These are phyloP conservation scores for Thysanoteuthis rhombus DNA, from an alignment of 2,888 invertebrate genomes.

Conservation along the genomic window DNA sequence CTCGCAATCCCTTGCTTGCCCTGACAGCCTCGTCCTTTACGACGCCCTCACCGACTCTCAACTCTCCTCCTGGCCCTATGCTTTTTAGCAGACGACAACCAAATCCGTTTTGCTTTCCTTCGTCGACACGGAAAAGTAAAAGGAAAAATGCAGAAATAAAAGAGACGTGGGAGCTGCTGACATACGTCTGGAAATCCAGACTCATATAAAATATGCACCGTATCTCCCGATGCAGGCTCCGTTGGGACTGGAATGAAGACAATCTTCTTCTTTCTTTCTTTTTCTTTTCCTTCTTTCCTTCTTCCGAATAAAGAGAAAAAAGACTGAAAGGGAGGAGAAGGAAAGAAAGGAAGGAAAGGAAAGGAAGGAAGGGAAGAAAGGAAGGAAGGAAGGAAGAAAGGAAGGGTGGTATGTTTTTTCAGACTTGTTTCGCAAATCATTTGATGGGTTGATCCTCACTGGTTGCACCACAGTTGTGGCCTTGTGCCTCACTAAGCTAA, in stretches of 20 bases:
- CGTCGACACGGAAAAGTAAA: not conserved
- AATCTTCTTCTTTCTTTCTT: not conserved
- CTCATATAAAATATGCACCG: not conserved
- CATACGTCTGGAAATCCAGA: not conserved
- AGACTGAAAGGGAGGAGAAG: too few species aligned
- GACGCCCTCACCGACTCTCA: not conserved
- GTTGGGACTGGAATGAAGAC: not conserved
- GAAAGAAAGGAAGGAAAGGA: too few species aligned
- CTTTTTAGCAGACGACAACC: not conserved
- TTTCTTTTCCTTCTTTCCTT: too few species aligned
- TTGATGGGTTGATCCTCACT: too few species aligned
- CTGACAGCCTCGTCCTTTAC: too few species aligned
- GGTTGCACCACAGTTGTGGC: too few species aligned
- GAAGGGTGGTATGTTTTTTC: too few species aligned
- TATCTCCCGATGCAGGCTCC: not conserved
- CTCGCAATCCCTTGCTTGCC: not conserved
- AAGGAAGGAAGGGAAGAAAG: not conserved
- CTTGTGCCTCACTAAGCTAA: too few species aligned
- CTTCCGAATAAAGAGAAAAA: too few species aligned
- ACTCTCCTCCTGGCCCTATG: not conserved
- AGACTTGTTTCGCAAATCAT: too few species aligned
- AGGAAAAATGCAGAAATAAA: not conserved
- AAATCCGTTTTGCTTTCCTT: not conserved
- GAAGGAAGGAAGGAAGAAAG: not conserved
- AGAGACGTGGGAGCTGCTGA: not conserved